phyloP scores from a whole-genome alignment of 1,140 invertebrate species.

The Nasonia giraulti region DNA sequence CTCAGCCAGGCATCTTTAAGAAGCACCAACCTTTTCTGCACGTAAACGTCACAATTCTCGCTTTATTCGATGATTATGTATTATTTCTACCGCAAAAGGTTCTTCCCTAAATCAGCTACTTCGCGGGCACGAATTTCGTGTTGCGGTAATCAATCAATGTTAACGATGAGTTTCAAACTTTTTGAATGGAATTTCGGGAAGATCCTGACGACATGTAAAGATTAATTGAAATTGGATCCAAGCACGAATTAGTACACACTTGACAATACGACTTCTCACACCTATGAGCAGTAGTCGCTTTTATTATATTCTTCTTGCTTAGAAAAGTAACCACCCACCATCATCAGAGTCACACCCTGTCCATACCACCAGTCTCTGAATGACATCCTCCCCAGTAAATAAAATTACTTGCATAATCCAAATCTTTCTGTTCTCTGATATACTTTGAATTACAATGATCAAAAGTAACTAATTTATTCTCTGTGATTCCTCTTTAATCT shows the following conservation, averaged over 20 bases:
- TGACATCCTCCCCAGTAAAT: background rate
- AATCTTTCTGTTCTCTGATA: background rate
- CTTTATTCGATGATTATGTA: slow-evolving; percentile 7
- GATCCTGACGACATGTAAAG: background rate
- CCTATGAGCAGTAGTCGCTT: background rate
- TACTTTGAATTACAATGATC: background rate
- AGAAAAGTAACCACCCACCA: slow-evolving; percentile 23
- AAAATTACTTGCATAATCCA: slow-evolving; percentile 16
- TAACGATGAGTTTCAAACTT: background rate
- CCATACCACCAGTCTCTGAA: background rate
- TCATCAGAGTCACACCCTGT: slow-evolving; percentile 6
- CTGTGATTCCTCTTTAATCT: background rate
- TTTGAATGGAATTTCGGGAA: slow-evolving; percentile 11
- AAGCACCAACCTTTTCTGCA: slow-evolving; percentile 29
- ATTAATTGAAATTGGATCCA: background rate
- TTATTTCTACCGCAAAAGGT: background rate
- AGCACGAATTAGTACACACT: slow-evolving; percentile 17
- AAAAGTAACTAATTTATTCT: background rate
- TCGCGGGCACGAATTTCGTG: background rate
- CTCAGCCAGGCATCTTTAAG: background rate
- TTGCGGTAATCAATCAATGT: background rate
- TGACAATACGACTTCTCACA: background rate
- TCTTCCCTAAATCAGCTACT: slow-evolving; percentile 19
- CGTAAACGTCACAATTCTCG: slow-evolving; percentile 16
- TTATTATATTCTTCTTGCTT: slow-evolving; percentile 13